Evolutionary conservation across 2,797 vertebrate species (phyloP).

Genomic region (Pangasius macronema): DNA sequence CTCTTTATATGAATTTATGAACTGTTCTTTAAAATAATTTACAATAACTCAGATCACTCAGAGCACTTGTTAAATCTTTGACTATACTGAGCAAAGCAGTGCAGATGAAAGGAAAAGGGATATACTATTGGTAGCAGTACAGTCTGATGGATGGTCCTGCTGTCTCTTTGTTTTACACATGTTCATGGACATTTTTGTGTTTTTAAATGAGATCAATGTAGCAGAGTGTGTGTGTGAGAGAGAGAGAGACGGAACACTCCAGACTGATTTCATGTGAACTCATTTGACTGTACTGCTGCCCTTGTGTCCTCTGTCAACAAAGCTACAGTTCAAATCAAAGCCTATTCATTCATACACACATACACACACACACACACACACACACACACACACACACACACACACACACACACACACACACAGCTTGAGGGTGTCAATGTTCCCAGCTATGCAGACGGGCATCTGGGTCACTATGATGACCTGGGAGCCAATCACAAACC

Average conservation of each 20-base stretch:
- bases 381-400: constrained; percentile 23
- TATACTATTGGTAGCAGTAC: constrained; percentile 7
- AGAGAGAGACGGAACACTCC: neutral
- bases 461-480: constrained; percentile 43
- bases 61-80: neutral
- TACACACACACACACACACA: constrained; percentile 23
- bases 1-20: neutral
- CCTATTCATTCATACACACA: neutral
- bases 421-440: constrained; percentile 35
- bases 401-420: constrained; percentile 16
- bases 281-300: constrained; percentile 12
- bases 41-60: neutral
- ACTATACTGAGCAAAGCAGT: neutral
- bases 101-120: constrained; percentile 18
- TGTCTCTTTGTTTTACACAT: constrained; percentile 13
- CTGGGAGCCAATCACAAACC: constrained; percentile 17
- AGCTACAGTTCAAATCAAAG: constrained; percentile 1
- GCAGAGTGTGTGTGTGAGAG: neutral
- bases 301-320: constrained; percentile 3
- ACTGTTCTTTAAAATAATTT: neutral
- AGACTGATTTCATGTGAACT: constrained; percentile 25
- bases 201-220: neutral
- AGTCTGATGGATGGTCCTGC: constrained; percentile 13
- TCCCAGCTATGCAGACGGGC: constrained; percentile 33
- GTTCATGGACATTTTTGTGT: constrained; percentile 4